Percentiles rank a stretch among this genome's conserved stretches.
Conservation (phyloP, 2,797 vertebrate genomes). For the Sylvia borin region DNA sequence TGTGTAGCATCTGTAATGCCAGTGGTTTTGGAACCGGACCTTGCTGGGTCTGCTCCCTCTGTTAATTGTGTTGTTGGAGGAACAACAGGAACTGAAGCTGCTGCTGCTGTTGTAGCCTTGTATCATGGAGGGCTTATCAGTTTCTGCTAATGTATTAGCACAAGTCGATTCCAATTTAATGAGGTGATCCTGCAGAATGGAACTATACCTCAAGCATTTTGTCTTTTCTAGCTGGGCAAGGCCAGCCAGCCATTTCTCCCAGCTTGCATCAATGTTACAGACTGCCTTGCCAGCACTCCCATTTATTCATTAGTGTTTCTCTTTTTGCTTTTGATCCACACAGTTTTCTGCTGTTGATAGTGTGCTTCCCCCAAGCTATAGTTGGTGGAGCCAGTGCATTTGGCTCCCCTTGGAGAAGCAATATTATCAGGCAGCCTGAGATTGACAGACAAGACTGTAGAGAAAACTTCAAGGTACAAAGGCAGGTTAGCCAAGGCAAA, state of each 20-base stretch:
- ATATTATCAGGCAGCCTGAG: not conserved
- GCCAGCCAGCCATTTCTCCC: not conserved
- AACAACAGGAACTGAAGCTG: not conserved
- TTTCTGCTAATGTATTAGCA: not conserved
- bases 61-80: not conserved
- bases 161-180: not conserved
- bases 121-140: not conserved
- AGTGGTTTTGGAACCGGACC: not conserved
- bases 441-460: not conserved
- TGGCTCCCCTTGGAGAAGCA: not conserved
- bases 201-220: not conserved
- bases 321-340: not conserved
- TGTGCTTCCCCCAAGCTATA: not conserved
- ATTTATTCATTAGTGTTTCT: not conserved
- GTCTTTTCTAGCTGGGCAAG: not conserved
- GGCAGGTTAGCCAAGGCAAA: not conserved
- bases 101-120: not conserved
- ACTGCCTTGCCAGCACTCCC: not conserved
- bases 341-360: not conserved
- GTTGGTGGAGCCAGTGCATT: not conserved
- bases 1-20: not conserved
- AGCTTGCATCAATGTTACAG: not conserved
- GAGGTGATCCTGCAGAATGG: not conserved
- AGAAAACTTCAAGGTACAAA: not conserved
- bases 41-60: not conserved